Conservation (phyloP, 2,797 vertebrate species). For the Hydrophis major region DNA sequence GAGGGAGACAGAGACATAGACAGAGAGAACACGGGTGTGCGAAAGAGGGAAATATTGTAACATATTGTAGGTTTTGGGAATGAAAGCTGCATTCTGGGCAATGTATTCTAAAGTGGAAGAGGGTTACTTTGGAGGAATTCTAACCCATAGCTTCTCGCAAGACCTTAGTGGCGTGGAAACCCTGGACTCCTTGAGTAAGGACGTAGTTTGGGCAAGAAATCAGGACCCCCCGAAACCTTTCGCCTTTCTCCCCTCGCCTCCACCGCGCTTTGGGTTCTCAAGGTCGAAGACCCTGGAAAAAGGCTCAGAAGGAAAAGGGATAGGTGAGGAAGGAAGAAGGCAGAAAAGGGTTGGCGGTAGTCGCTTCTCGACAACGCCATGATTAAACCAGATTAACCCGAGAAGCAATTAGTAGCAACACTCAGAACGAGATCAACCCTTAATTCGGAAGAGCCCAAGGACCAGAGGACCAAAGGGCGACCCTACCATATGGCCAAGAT, state of each 20-base stretch:
- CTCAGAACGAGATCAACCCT: constrained; percentile 42
- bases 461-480: constrained; percentile 51
- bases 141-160: background rate
- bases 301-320: background rate
- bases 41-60: background rate
- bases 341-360: constrained; percentile 62
- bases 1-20: too few relatives aligned
- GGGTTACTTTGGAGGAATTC: background rate
- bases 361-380: constrained; percentile 63
- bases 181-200: background rate
- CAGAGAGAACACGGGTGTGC: background rate
- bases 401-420: constrained; percentile 72
- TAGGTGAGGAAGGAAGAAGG: constrained; percentile 50
- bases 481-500: constrained; percentile 78
- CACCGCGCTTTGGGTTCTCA: background rate
- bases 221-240: background rate
- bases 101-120: background rate
- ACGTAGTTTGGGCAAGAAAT: background rate
- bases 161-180: background rate
- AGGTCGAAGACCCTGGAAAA: background rate
- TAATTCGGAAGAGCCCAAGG: constrained; percentile 22
- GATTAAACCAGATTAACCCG: constrained; percentile 86
- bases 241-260: background rate
- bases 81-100: background rate
- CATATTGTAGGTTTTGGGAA: background rate